phyloP scores from a whole-genome alignment of 2,888 invertebrate species.

The Eupithecia tripunctaria region DNA sequence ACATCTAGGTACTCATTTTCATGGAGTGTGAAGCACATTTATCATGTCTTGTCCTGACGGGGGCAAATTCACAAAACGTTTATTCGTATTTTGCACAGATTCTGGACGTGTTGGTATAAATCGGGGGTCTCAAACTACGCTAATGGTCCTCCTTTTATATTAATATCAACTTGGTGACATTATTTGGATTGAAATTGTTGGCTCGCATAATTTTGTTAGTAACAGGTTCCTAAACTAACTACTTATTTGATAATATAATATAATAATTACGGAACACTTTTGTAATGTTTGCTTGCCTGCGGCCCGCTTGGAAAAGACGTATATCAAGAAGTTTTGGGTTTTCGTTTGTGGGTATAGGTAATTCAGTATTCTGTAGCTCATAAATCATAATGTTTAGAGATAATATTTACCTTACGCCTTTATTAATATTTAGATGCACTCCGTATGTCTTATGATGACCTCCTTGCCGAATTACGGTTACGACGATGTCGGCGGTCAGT shows the following conservation, averaged over 20 bases:
- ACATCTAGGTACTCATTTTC: slow-evolving; percentile 63
- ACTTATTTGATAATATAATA: not conserved
- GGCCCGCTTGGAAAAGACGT: not conserved
- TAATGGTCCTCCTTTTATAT: slow-evolving; percentile 51
- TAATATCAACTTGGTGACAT: slow-evolving; percentile 48
- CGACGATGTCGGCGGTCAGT: too few relatives aligned
- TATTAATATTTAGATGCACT: too few relatives aligned
- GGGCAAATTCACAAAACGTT: slow-evolving; percentile 72
- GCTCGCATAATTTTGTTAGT: not conserved
- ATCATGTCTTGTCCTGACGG: slow-evolving; percentile 64
- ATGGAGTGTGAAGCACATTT: slow-evolving; percentile 73
- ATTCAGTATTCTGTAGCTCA: not conserved
- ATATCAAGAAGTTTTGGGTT: not conserved
- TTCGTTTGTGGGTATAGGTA: not conserved
- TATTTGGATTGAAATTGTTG: slow-evolving; percentile 53
- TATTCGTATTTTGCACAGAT: slow-evolving; percentile 69
- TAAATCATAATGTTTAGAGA: too few relatives aligned
- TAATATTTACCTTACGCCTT: not conserved
- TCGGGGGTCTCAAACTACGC: slow-evolving; percentile 55
- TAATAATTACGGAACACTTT: not conserved
- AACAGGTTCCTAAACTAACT: not conserved
- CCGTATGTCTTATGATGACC: too few relatives aligned
- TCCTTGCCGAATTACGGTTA: too few relatives aligned
- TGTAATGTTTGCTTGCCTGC: not conserved
- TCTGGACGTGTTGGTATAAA: slow-evolving; percentile 64